Conservation (phyloP, 35 echinoderm and acorn worm species). For the Apostichopus japonicus region DNA sequence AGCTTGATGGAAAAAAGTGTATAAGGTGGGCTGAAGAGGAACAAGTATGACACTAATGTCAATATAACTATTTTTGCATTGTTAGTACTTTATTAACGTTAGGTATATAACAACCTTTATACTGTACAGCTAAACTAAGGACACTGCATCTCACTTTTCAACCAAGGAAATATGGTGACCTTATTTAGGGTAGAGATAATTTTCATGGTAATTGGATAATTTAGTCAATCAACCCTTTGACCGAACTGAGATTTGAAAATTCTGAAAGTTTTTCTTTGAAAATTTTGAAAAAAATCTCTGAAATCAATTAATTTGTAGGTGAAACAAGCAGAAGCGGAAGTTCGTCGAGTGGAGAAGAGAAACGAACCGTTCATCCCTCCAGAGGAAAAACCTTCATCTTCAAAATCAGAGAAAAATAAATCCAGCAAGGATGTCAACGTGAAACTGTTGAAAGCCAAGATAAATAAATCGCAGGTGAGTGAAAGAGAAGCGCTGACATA, state of each 20-base stretch:
- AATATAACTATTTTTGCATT: too few relatives aligned
- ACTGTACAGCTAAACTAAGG: background rate
- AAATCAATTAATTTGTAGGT: conserved; percentile 20
- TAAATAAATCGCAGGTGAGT: conserved; percentile 92
- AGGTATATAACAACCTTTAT: too few relatives aligned
- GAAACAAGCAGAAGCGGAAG: conserved; percentile 87
- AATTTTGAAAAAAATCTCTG: background rate
- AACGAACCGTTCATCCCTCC: conserved; percentile 92
- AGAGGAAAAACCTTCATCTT: conserved; percentile 67
- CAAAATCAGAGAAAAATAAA: conserved; percentile 20
- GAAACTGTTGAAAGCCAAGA: conserved; percentile 82
- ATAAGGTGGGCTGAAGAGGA: too few relatives aligned
- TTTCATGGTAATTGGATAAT: background rate
- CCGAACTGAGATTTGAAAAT: background rate
- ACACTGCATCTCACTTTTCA: too few relatives aligned
- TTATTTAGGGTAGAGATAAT: too few relatives aligned
- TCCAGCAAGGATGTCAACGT: conserved; percentile 70
- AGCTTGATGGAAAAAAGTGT: too few relatives aligned
- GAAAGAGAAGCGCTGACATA: background rate
- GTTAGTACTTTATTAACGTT: too few relatives aligned
- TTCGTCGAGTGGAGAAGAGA: conserved; percentile 78
- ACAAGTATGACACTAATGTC: too few relatives aligned
- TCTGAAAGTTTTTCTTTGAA: background rate
- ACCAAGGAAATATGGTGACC: background rate
- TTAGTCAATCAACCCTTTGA: too few relatives aligned